Evolutionary conservation across 2,113 vertebrate species (phyloP).

Genomic region (Brachyhypopomus occidentalis): DNA sequence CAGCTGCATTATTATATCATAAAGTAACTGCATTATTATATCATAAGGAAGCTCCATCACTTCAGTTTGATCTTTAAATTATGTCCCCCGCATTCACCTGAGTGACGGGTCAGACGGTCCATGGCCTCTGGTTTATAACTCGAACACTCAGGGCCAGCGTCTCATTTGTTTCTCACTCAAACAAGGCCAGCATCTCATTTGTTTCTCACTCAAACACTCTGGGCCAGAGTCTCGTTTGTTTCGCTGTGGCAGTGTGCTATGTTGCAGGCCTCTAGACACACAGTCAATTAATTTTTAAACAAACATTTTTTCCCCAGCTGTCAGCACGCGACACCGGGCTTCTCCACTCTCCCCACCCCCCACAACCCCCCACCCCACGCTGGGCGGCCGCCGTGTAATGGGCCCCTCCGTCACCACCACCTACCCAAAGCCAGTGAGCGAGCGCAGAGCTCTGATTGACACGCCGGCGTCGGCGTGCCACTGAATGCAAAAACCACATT

Average conservation of each 20-base stretch:
- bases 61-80: no score
- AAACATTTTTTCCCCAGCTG: not conserved
- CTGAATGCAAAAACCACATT: slow-evolving; percentile 52
- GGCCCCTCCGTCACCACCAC: slow-evolving; percentile 19
- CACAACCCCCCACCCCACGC: not conserved
- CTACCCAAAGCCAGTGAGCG: slow-evolving; percentile 1
- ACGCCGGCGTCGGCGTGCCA: slow-evolving; percentile 42
- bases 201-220: not conserved
- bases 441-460: slow-evolving; percentile 36
- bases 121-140: no score
- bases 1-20: no score
- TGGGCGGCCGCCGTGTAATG: slow-evolving; percentile 45
- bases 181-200: no score
- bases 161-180: no score
- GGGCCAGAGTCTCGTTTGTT: not conserved
- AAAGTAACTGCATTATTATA: no score
- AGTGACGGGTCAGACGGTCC: no score
- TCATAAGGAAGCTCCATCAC: no score
- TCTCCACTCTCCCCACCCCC: not conserved
- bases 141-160: no score
- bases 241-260: slow-evolving; percentile 4
- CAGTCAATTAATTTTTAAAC: slow-evolving; percentile 41
- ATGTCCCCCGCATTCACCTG: no score
- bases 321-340: not conserved
- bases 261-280: slow-evolving; percentile 4